Conservation (phyloP, 2,797 vertebrate genomes). For the Alfaro cultratus region DNA sequence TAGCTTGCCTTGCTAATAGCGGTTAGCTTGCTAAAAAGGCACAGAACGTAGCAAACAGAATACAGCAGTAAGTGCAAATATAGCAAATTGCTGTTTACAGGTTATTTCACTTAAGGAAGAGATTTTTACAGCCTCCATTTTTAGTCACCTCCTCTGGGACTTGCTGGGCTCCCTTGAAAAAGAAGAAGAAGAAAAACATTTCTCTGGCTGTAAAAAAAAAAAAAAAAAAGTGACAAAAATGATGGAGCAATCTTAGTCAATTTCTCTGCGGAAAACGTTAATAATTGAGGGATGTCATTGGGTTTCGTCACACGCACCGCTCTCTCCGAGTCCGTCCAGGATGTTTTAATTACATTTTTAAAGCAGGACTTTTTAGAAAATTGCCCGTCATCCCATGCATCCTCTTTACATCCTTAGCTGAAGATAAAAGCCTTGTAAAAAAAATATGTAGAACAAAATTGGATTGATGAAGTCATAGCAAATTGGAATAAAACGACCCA, state of each 20-base stretch:
- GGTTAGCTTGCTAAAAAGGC: background rate
- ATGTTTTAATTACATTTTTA: background rate
- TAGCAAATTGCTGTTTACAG: background rate
- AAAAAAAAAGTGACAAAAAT: background rate
- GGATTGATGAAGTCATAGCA: background rate
- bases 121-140: background rate
- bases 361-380: background rate
- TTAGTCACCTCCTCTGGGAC: background rate
- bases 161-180: background rate
- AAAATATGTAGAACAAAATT: background rate
- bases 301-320: background rate
- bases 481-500: background rate
- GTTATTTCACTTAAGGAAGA: background rate
- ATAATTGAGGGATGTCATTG: background rate
- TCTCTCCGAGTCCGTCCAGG: background rate
- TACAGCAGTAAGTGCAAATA: background rate
- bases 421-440: background rate
- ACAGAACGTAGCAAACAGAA: background rate
- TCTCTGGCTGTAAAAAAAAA: background rate
- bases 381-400: background rate
- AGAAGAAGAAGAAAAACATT: background rate
- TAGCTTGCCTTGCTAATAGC: background rate
- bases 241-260: background rate
- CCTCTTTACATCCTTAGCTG: background rate
- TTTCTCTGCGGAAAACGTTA: background rate